Evolutionary conservation across 2,888 invertebrate genomes (phyloP).

Genomic region (Malthinus flaveolus): DNA sequence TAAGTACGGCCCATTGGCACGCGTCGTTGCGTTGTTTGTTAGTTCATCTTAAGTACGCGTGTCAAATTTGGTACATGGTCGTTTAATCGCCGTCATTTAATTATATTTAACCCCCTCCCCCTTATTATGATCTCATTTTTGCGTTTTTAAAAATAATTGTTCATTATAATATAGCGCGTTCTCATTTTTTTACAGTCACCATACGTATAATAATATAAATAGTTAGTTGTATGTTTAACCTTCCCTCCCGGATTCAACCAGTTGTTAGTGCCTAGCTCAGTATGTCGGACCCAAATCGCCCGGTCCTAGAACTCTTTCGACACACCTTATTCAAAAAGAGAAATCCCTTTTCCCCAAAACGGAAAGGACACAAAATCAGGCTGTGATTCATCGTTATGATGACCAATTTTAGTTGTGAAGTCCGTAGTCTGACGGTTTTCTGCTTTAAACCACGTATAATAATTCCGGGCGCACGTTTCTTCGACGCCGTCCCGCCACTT

Average conservation of each 20-base stretch:
- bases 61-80: constrained; percentile 26
- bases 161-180: constrained; percentile 44
- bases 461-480: constrained; percentile 42
- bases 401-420: constrained; percentile 56
- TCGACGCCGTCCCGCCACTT: constrained; percentile 36
- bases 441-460: constrained; percentile 39
- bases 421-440: constrained; percentile 43
- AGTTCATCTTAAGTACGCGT: constrained; percentile 16
- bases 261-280: constrained; percentile 56
- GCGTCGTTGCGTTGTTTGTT: constrained; percentile 19
- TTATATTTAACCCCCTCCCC: constrained; percentile 47
- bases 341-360: constrained; percentile 28
- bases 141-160: constrained; percentile 48
- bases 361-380: constrained; percentile 57
- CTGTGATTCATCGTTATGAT: constrained; percentile 58
- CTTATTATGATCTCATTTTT: constrained; percentile 53
- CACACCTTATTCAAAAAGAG: constrained; percentile 18
- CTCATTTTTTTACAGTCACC: constrained; percentile 37
- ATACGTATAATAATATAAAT: constrained; percentile 33
- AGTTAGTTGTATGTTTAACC: not conserved
- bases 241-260: constrained; percentile 50
- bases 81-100: constrained; percentile 31
- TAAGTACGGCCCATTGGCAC: constrained; percentile 34
- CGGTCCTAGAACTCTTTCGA: constrained; percentile 41
- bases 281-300: constrained; percentile 43